Percentiles rank a stretch among this genome's conserved stretches.
Evolutionary conservation across 2,797 vertebrate genomes (phyloP).

Genomic region (Megalops cyprinoides): DNA sequence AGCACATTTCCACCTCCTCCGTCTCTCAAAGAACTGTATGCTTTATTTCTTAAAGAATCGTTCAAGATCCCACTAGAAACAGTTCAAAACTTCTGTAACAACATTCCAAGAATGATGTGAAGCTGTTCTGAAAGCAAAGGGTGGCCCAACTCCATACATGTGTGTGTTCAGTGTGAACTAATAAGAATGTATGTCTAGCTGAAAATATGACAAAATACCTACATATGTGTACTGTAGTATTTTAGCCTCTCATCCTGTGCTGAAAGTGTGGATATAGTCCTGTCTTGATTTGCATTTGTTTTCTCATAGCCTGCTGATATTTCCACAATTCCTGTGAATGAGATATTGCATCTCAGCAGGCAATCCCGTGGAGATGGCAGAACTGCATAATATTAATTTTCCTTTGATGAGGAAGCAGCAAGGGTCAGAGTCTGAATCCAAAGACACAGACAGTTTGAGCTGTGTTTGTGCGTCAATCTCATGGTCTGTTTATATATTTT

Average conservation of each 20-base stretch:
- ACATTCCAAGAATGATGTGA: too few species aligned
- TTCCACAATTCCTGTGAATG: conserved; percentile 45
- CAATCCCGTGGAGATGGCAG: conserved; percentile 27
- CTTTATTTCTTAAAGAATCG: too few species aligned
- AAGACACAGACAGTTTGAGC: neutral
- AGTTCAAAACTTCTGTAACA: too few species aligned
- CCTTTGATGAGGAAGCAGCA: conserved; percentile 22
- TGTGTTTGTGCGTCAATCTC: neutral
- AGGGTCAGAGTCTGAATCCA: conserved; percentile 19
- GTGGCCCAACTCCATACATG: too few species aligned
- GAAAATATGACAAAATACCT: neutral
- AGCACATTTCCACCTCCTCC: too few species aligned
- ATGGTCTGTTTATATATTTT: conserved; percentile 15
- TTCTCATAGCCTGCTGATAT: conserved; percentile 53
- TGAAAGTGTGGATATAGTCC: neutral
- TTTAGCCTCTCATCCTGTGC: neutral
- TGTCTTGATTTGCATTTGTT: conserved; percentile 27
- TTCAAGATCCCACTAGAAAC: too few species aligned
- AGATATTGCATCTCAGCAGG: conserved; percentile 54
- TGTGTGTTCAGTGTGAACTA: too few species aligned
- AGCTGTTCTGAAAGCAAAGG: too few species aligned
- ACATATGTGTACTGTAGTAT: neutral
- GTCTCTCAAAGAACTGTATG: too few species aligned
- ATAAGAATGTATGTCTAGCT: neutral
- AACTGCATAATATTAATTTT: conserved; percentile 18